phyloP scores from a whole-genome alignment of 2,888 invertebrate species.

The Tridacna gigas region DNA sequence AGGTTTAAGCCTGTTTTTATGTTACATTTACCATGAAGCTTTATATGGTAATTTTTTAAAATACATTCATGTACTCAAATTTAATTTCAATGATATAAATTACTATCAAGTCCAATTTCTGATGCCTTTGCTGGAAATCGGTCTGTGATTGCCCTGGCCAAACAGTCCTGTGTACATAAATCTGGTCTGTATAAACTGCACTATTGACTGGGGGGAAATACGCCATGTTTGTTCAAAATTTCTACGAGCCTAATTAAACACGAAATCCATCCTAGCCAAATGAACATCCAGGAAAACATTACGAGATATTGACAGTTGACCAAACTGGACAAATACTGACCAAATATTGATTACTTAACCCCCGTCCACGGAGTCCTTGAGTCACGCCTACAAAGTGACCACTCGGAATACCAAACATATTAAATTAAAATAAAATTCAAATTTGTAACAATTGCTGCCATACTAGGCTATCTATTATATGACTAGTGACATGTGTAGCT shows the following conservation, averaged over 20 bases:
- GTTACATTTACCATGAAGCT: too few species aligned
- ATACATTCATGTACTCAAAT: too few species aligned
- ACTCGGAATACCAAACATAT: slow-evolving; percentile 25
- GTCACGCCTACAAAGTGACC: slow-evolving; percentile 34
- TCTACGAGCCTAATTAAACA: slow-evolving; percentile 65
- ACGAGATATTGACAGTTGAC: slow-evolving; percentile 64
- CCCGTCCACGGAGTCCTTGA: slow-evolving; percentile 18
- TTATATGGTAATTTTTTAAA: too few species aligned
- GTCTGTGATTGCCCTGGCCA: slow-evolving; percentile 49
- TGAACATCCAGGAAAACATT: slow-evolving; percentile 64
- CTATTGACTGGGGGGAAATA: slow-evolving; percentile 53
- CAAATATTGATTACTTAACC: slow-evolving; percentile 65
- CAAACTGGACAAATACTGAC: slow-evolving; percentile 59
- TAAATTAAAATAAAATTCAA: slow-evolving; percentile 30
- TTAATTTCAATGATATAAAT: too few species aligned
- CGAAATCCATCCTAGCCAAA: slow-evolving; percentile 63
- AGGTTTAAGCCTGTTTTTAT: too few species aligned
- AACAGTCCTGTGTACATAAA: slow-evolving; percentile 61
- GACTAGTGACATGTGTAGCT: neutral
- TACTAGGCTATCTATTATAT: slow-evolving; percentile 17
- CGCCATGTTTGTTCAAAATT: slow-evolving; percentile 56
- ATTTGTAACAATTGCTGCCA: slow-evolving; percentile 15
- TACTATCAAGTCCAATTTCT: neutral
- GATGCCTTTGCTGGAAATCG: neutral
- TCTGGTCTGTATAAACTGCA: slow-evolving; percentile 50